Base-by-base conservation (phyloP, 64 coral and sea anemone genomes). In the Cladopsammia gracilis region DNA sequence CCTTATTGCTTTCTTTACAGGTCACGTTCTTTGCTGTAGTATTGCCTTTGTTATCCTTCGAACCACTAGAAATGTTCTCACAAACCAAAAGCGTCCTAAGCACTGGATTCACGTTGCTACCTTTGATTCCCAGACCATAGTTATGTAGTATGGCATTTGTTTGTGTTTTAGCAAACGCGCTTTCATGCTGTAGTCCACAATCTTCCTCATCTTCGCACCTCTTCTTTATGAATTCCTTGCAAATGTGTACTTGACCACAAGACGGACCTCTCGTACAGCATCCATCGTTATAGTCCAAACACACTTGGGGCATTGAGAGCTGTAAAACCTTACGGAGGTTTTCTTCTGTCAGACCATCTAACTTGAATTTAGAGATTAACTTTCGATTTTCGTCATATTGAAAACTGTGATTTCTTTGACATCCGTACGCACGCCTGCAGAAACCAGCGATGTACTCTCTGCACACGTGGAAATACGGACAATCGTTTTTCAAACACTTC, bases 401-500 rank as follows among this genome's bases (percentile, higher is more conserved):
- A 23, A 96, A 77, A 62, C 82, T 59, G 60, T 96, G 95, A 48
- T 77, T n/a, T n/a, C n/a, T n/a, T n/a, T n/a, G n/a, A n/a, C n/a
- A n/a, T n/a, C n/a, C n/a, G n/a, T n/a, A n/a, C n/a, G n/a, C n/a
- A n/a, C n/a, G n/a, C n/a, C n/a, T n/a, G n/a, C n/a, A n/a, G n/a
- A n/a, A n/a, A n/a, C n/a, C n/a, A n/a, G n/a, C n/a, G n/a, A n/a
- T n/a, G n/a, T n/a, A n/a, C n/a, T n/a, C n/a, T n/a, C n/a, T n/a
- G n/a, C n/a, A n/a, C n/a, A n/a, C n/a, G n/a, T n/a, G n/a, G n/a
- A n/a, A n/a, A n/a, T n/a, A n/a, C n/a, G n/a, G n/a, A n/a, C n/a
- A n/a, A n/a, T n/a, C n/a, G n/a, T n/a, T n/a, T n/a, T n/a, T n/a
- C n/a, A n/a, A n/a, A n/a, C n/a, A n/a, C n/a, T 96, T 5, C 66